Conservation (phyloP, 2,797 vertebrate species). For the Paguma larvata region DNA sequence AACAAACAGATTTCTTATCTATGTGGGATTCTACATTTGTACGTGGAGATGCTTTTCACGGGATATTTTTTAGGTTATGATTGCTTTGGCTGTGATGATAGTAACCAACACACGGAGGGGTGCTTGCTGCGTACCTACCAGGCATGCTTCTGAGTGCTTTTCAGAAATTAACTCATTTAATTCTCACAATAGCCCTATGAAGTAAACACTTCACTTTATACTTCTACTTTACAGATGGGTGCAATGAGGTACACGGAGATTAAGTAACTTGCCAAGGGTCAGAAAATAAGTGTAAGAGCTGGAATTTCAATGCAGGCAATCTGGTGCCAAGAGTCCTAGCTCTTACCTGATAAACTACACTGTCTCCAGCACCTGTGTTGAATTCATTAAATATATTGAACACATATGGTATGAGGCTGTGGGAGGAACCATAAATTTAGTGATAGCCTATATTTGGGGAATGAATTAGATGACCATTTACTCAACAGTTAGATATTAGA, state of each 20-base stretch:
- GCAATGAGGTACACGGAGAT: background rate
- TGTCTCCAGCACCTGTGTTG: background rate
- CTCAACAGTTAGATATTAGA: constrained; percentile 18
- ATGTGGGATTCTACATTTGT: constrained; percentile 12
- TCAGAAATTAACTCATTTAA: constrained; percentile 16
- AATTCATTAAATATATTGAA: background rate
- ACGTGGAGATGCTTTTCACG: background rate
- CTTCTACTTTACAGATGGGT: background rate
- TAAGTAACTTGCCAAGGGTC: background rate
- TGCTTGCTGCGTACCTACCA: background rate
- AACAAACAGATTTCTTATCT: background rate
- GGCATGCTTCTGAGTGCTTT: background rate
- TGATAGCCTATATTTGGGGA: background rate
- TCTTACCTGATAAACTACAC: background rate
- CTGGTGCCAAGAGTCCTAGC: background rate
- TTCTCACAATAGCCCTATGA: background rate
- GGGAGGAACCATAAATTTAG: background rate
- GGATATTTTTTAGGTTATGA: background rate
- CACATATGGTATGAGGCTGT: background rate
- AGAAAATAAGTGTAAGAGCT: background rate
- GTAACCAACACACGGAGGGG: background rate
- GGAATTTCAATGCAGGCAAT: constrained; percentile 6
- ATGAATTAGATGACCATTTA: background rate
- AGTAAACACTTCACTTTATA: background rate
- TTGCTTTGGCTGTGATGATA: background rate